Conservation (phyloP, 2,113 vertebrate genomes). For the Crotophaga sulcirostris region DNA sequence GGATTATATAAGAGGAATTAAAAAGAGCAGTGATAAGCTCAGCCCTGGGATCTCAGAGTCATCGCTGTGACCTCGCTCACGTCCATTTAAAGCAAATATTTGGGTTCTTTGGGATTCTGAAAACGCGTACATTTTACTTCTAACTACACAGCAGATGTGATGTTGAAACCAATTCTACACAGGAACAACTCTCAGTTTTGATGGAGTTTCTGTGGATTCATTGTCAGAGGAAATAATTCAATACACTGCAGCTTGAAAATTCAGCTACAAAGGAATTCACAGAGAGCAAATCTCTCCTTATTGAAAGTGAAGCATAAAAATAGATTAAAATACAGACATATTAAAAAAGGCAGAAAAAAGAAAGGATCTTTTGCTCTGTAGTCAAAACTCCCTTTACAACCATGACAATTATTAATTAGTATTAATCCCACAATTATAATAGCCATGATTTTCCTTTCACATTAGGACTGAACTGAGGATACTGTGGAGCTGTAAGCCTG, state of each 20-base stretch:
- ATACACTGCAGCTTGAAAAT: neutral
- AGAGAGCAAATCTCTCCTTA: neutral
- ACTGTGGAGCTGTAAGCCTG: neutral
- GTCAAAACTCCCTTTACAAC: neutral
- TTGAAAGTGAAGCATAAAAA: neutral
- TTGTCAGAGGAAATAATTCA: neutral
- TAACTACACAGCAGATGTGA: neutral
- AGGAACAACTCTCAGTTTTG: neutral
- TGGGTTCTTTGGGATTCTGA: neutral
- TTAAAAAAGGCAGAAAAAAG: neutral
- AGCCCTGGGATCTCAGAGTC: neutral
- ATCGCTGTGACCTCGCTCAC: fast-evolving
- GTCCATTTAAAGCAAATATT: neutral
- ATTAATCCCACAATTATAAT: neutral
- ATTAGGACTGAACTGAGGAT: neutral
- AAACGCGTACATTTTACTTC: neutral
- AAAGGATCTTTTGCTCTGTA: neutral
- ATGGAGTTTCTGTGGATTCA: neutral
- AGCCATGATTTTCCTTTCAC: neutral
- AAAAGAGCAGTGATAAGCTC: neutral
- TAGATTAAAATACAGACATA: no score
- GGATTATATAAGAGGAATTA: neutral
- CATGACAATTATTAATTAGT: neutral
- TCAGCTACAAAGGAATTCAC: neutral
- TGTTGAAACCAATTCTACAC: neutral